Evolutionary conservation across 2,888 invertebrate species (phyloP), one percentile per base, ranked within the genome.

Genomic region (Cephus rjabovi): DNA sequence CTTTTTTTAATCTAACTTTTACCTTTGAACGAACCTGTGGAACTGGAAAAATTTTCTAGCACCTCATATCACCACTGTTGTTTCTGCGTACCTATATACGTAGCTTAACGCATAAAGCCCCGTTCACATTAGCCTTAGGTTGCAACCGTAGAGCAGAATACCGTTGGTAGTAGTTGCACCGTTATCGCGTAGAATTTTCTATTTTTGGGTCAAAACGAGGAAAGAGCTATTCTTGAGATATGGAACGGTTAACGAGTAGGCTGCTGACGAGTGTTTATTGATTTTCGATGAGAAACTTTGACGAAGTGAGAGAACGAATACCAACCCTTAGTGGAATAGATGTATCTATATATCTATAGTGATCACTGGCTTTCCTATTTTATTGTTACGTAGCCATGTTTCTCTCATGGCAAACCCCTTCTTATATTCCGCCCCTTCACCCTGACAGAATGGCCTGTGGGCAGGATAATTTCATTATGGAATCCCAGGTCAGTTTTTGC

Each of bases 391-490:
- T 56, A 15, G 40, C 23, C 40, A 56, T 56, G 40, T 9, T 56
- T 56, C 15, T 56, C 40, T 56, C 0, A 56, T 56, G 40, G 40
- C 40, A 9, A 56, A 23, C 56, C 56, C 9, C 56, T 56, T 23
- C 3, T 56, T 56, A 56, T 37, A 37, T 15, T 4, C 4, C 1
- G 0, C 9, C 15, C 9, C 6, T 15, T 2, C 9, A 12, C 23
- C 9, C 23, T 23, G 9, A 23, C 56, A 56, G 56, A 56, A 56
- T 56, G 23, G 9, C 56, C 56, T 9, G 56, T 23, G 76, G 80
- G 80, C 81, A 82, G 78, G 80, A 77, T 86, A 87, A 87, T 83
- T 86, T 86, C 80, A 79, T 87, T 86, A 86, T 82, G 80, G 85
- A 81, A 82, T 86, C 87, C 85, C 86, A 83, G 83, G 87, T 86